A percentile compares a stretch with the other conserved stretches of the same genome.
Evolutionary conservation across 2,888 invertebrate genomes (phyloP).

Genomic region (Eilema sororculum): DNA sequence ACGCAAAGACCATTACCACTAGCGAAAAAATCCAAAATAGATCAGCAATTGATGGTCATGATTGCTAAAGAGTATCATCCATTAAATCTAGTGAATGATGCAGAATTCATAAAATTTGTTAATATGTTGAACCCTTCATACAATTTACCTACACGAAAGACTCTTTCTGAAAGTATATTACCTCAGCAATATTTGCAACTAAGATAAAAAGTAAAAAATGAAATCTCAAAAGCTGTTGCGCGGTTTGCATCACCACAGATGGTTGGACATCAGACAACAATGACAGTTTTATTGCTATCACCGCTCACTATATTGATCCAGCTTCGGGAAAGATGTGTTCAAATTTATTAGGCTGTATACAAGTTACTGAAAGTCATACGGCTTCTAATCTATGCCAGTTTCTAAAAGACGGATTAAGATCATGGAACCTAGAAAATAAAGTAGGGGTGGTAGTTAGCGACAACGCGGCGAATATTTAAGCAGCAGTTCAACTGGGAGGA

Average conservation of each 20-base stretch:
- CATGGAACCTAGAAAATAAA: constrained; percentile 27
- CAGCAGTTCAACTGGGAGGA: not conserved
- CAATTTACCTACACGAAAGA: constrained; percentile 41
- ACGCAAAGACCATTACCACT: too few species aligned
- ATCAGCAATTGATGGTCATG: constrained; percentile 16
- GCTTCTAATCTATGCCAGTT: constrained; percentile 19
- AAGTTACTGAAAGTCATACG: constrained; percentile 21
- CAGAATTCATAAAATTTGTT: constrained; percentile 38
- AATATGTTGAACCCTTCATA: constrained; percentile 38
- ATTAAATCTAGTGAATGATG: constrained; percentile 36
- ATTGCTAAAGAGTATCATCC: constrained; percentile 41
- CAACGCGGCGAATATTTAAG: constrained; percentile 9
- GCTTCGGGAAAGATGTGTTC: constrained; percentile 20
- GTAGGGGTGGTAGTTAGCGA: constrained; percentile 32
- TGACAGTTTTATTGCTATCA: constrained; percentile 36
- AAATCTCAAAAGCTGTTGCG: constrained; percentile 31
- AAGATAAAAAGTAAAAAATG: constrained; percentile 12
- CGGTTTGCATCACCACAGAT: constrained; percentile 45
- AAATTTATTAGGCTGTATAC: constrained; percentile 20
- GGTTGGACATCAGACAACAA: constrained; percentile 36
- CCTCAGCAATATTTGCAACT: constrained; percentile 32
- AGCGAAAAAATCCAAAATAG: too few species aligned
- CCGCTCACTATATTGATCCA: constrained; percentile 34
- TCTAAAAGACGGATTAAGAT: constrained; percentile 15
- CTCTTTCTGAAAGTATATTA: constrained; percentile 40